A percentile compares a stretch with the other conserved stretches of the same genome.
phyloP scores from a whole-genome alignment of 2,888 invertebrate species.

The Diplolepis rosae region DNA sequence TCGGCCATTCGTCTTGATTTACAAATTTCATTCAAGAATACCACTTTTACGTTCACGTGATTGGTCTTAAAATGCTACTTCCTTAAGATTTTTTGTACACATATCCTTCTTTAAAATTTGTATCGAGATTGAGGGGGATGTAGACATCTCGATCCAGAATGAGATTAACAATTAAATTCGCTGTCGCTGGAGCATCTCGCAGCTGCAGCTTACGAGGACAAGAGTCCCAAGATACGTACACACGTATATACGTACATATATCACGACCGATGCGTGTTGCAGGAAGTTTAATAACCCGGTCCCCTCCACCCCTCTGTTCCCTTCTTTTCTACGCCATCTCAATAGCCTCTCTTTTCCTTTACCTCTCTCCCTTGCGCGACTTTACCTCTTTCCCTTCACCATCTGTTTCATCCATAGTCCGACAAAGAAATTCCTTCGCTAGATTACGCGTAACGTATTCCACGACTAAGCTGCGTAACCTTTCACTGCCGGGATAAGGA shows the following conservation, averaged over 20 bases:
- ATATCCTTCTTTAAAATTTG: no score
- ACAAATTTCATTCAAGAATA: no score
- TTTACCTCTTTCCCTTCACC: conserved; percentile 35
- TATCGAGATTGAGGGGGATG: no score
- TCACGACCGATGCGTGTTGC: conserved; percentile 49
- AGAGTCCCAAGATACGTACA: conserved; percentile 37
- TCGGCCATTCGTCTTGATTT: no score
- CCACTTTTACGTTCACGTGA: no score
- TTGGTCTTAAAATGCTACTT: no score
- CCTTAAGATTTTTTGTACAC: no score
- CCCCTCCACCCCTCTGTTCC: conserved; percentile 52
- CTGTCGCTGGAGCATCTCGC: conserved; percentile 44
- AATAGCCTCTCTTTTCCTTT: conserved; percentile 35
- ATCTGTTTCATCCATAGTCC: conserved; percentile 49
- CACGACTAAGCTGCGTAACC: conserved; percentile 49
- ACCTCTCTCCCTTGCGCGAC: neutral
- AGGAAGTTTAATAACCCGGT: conserved; percentile 62
- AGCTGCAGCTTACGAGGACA: conserved; percentile 45
- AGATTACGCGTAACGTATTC: conserved; percentile 62
- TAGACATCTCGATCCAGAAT: conserved; percentile 33
- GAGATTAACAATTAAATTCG: conserved; percentile 38
- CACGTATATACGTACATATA: conserved; percentile 38
- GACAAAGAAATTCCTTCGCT: conserved; percentile 67
- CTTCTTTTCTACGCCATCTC: conserved; percentile 38
- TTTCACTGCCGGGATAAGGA: conserved; percentile 54